Conservation (phyloP, 2,888 invertebrate species). For the Lithosia quadra region DNA sequence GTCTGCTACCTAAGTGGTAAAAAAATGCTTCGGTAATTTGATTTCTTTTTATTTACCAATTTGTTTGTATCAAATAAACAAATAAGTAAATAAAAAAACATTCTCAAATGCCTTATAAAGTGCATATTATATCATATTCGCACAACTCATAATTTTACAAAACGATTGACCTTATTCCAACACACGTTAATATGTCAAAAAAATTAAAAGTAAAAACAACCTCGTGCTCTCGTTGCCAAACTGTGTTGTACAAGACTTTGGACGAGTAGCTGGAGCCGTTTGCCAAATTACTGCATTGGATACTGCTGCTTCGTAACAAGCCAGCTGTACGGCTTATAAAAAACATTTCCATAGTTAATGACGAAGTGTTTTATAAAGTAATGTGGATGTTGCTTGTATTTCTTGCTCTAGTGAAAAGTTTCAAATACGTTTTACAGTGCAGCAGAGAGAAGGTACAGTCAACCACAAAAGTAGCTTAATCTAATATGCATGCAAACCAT, state of each 20-base stretch:
- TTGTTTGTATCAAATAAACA: no score
- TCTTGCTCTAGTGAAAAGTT: background rate
- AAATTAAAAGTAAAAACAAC: slow-evolving; percentile 8
- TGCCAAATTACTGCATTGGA: slow-evolving; percentile 42
- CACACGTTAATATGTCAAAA: slow-evolving; percentile 6
- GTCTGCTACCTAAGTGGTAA: no score
- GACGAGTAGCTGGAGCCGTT: slow-evolving; percentile 17
- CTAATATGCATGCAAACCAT: no score
- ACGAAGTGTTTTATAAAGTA: background rate
- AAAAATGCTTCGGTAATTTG: no score
- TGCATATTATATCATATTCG: no score
- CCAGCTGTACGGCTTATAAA: slow-evolving; percentile 10
- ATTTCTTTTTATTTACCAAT: no score
- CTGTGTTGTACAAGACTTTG: slow-evolving; percentile 34
- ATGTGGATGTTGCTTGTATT: background rate
- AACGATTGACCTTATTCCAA: slow-evolving; percentile 12
- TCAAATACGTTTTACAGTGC: no score
- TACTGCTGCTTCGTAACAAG: slow-evolving; percentile 27
- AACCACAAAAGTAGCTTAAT: no score
- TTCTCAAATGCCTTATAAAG: no score
- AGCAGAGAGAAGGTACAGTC: no score
- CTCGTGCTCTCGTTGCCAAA: slow-evolving; percentile 22
- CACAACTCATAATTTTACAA: background rate
- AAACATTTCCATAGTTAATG: background rate
- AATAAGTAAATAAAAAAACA: no score